Evolutionary conservation across 1,140 invertebrate genomes (phyloP).

Genomic region (Zaprionus nigranus): DNA sequence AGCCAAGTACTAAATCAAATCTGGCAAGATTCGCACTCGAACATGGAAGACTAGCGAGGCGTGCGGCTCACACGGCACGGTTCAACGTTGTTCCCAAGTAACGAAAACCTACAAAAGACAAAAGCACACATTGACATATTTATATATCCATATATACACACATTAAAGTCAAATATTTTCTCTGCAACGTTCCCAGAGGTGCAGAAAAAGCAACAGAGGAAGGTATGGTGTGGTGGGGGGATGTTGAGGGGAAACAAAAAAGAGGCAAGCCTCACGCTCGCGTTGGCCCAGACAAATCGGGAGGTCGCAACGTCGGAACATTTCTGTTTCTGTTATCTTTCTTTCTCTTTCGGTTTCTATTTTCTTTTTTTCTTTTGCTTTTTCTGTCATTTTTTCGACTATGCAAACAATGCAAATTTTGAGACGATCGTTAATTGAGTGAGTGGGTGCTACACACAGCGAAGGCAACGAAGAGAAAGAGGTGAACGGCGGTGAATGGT

Average conservation of each 20-base stretch:
- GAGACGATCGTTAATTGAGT: conserved; percentile 39
- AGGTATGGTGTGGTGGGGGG: background rate
- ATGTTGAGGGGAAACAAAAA: background rate
- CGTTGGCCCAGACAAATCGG: conserved; percentile 56
- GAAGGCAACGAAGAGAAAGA: conserved; percentile 3
- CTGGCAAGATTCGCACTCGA: background rate
- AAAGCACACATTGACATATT: conserved; percentile 68
- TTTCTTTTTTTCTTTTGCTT: conserved; percentile 5
- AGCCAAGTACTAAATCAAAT: conserved; percentile 27
- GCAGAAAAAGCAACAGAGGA: conserved; percentile 33
- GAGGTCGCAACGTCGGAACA: conserved; percentile 53
- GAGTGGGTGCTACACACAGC: conserved; percentile 31
- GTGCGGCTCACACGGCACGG: conserved; percentile 31
- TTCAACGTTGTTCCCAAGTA: conserved; percentile 37
- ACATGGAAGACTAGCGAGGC: background rate
- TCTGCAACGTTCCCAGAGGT: conserved; percentile 67
- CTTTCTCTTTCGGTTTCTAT: background rate
- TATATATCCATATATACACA: conserved; percentile 69
- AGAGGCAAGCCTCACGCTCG: conserved; percentile 56
- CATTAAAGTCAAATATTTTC: conserved; percentile 74
- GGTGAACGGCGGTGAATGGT: conserved; percentile 1
- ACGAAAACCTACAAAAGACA: conserved; percentile 52
- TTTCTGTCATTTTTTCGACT: conserved; percentile 8
- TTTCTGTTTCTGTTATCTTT: conserved; percentile 30
- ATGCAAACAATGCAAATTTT: conserved; percentile 72